Evolutionary conservation across 2,113 vertebrate genomes (phyloP).

Genomic region (Neogale vison): DNA sequence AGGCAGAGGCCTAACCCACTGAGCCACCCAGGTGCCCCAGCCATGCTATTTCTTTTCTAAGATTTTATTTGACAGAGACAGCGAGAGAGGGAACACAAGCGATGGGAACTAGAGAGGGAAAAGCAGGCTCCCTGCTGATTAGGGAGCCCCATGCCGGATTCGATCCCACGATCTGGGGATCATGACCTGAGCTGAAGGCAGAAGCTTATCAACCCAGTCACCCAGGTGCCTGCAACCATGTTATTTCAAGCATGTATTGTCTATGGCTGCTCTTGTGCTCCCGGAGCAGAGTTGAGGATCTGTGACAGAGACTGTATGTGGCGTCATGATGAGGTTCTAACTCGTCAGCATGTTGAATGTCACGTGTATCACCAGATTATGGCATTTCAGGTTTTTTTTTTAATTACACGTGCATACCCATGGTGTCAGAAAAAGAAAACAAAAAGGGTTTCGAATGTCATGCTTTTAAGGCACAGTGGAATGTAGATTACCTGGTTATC

Average conservation of each 20-base stretch:
- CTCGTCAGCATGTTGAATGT: neutral
- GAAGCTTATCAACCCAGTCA: too few relatives aligned
- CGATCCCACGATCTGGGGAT: too few relatives aligned
- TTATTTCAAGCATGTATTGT: neutral
- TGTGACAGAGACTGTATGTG: neutral
- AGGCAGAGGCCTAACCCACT: too few relatives aligned
- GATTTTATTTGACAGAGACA: too few relatives aligned
- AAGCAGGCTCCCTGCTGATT: too few relatives aligned
- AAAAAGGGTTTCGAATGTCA: neutral
- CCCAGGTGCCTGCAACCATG: too few relatives aligned
- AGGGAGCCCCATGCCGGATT: too few relatives aligned
- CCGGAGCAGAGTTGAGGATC: neutral
- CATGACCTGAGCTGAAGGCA: too few relatives aligned
- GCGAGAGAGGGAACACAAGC: too few relatives aligned
- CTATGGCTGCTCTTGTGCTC: neutral
- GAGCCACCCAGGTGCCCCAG: neutral
- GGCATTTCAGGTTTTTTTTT: neutral
- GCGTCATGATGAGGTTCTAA: neutral
- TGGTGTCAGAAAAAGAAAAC: constrained; percentile 1
- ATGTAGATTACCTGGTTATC: neutral
- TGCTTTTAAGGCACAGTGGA: neutral
- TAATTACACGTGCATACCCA: neutral
- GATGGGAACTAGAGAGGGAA: too few relatives aligned
- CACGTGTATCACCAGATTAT: neutral
- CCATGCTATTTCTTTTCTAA: neutral